Conservation (phyloP, 1,140 invertebrate genomes). For the Akabosia matsudoensis region DNA sequence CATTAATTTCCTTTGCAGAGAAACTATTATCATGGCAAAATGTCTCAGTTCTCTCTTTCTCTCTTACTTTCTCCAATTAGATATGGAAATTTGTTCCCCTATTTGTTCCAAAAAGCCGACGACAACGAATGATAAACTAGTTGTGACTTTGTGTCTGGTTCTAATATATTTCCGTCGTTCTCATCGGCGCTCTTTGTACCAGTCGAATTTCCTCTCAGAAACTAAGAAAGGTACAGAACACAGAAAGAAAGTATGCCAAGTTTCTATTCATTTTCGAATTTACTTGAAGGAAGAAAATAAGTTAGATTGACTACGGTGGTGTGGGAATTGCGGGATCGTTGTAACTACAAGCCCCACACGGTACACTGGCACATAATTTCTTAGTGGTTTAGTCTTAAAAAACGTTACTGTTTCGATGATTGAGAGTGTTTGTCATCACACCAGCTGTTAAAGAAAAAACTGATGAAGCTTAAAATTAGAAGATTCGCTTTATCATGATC, state of each 20-base stretch:
- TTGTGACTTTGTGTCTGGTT: neutral
- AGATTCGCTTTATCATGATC: too few species aligned
- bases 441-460: too few species aligned
- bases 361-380: neutral
- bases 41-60: too few species aligned
- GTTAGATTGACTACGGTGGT: neutral
- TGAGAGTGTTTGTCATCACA: too few species aligned
- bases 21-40: conserved; percentile 27
- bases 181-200: too few species aligned
- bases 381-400: neutral
- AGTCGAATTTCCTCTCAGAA: neutral
- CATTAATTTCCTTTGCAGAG: conserved; percentile 32
- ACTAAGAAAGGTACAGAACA: neutral
- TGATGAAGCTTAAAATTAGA: too few species aligned
- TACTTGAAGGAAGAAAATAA: neutral
- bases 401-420: too few species aligned
- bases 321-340: neutral
- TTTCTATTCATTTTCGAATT: neutral
- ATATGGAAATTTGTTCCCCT: conserved; percentile 13
- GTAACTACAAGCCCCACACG: neutral
- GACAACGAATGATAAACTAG: neutral
- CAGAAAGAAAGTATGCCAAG: neutral
- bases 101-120: neutral
- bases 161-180: too few species aligned
- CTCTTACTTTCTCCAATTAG: conserved; percentile 25